Conservation (phyloP, 2,113 vertebrate species). For the Castor canadensis region DNA sequence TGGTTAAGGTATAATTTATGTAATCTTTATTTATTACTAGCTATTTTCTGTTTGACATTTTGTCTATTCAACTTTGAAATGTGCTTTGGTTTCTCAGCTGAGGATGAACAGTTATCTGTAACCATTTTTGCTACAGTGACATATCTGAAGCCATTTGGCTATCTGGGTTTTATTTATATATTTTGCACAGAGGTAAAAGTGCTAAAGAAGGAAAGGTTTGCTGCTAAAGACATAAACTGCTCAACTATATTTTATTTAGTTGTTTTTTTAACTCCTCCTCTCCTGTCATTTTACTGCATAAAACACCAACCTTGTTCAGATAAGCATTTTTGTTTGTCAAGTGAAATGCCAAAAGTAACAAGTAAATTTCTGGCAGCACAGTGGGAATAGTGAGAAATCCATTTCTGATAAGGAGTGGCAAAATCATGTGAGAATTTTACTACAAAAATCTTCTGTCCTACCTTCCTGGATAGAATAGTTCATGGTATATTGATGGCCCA, state of each 20-base stretch:
- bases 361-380: conserved; percentile 16
- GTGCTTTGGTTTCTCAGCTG: background rate
- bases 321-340: conserved; percentile 46
- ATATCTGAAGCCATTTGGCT: background rate
- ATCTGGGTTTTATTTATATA: background rate
- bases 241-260: background rate
- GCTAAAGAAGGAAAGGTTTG: background rate
- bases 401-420: background rate
- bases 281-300: background rate
- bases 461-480: background rate
- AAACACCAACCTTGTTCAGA: background rate
- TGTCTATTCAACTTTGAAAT: conserved; percentile 12
- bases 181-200: background rate
- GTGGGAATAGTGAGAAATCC: conserved; percentile 14
- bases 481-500: background rate
- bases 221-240: background rate
- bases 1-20: background rate
- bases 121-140: background rate
- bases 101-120: background rate
- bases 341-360: conserved; percentile 26
- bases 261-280: background rate
- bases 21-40: background rate
- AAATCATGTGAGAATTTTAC: conserved; percentile 16
- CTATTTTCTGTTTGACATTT: background rate
- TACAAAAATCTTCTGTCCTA: background rate